These are phyloP conservation scores for Epinotia bilunana DNA, from an alignment of 2,888 invertebrate species.

Conservation along the genomic window DNA sequence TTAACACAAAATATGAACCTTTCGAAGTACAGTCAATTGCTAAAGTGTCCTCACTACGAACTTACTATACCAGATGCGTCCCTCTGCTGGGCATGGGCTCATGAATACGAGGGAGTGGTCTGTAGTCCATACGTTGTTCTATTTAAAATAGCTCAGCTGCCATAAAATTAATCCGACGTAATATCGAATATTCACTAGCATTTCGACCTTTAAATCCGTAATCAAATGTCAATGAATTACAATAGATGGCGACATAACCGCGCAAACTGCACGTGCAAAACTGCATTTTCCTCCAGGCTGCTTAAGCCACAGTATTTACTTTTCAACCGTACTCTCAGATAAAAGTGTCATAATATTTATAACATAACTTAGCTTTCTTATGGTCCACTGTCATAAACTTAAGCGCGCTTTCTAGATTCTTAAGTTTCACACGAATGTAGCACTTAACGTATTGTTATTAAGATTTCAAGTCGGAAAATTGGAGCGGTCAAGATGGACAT, in stretches of 20 bases:
- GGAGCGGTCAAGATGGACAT: constrained; percentile 60
- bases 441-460: constrained; percentile 62
- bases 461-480: constrained; percentile 65
- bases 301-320: constrained; percentile 73
- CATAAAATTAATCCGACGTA: constrained; percentile 53
- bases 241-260: constrained; percentile 55
- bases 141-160: constrained; percentile 44
- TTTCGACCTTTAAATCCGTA: constrained; percentile 61
- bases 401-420: constrained; percentile 70
- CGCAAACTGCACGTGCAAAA: constrained; percentile 61
- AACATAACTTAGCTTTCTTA: constrained; percentile 81
- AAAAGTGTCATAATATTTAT: constrained; percentile 84
- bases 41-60: background rate
- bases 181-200: constrained; percentile 42
- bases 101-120: no score
- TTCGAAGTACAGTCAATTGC: background rate
- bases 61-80: background rate
- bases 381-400: constrained; percentile 77
- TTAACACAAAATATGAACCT: constrained; percentile 4
- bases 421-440: constrained; percentile 57
- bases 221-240: constrained; percentile 63
- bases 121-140: no score
- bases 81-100: no score
- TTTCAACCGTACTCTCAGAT: constrained; percentile 76
- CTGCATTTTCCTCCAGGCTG: constrained; percentile 59